These are phyloP conservation scores for Serrognathus titanus DNA, from an alignment of 2,888 invertebrate species.

Conservation along the genomic window DNA sequence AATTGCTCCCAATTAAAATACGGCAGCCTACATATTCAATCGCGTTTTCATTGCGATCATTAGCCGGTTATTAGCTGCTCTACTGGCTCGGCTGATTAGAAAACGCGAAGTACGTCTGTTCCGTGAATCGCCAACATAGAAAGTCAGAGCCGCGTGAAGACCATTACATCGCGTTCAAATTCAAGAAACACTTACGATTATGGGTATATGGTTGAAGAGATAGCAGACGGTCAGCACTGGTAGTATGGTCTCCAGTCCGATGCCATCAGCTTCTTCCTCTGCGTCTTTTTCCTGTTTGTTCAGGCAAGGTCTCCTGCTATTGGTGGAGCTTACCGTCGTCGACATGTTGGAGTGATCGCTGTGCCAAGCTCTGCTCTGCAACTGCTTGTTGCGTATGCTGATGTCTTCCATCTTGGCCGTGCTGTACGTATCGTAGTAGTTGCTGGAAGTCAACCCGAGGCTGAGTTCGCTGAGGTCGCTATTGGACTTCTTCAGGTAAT, in stretches of 20 bases:
- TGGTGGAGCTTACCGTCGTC: slow-evolving; percentile 55
- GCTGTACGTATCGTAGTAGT: slow-evolving; percentile 44
- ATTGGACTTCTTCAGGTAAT: slow-evolving; percentile 46
- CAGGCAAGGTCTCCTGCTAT: slow-evolving; percentile 52
- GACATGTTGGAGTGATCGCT: slow-evolving; percentile 52
- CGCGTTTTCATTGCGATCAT: neutral
- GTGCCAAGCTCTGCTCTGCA: slow-evolving; percentile 32
- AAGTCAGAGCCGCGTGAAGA: too few relatives aligned
- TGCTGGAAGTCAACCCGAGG: slow-evolving; percentile 32
- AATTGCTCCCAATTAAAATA: too few relatives aligned
- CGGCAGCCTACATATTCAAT: neutral
- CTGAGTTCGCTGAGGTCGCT: slow-evolving; percentile 47
- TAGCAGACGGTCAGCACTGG: slow-evolving; percentile 57
- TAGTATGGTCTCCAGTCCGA: slow-evolving; percentile 49
- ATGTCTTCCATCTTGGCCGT: slow-evolving; percentile 21
- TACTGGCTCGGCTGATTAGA: neutral
- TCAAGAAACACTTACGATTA: slow-evolving; percentile 53
- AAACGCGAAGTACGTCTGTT: neutral
- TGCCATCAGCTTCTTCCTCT: slow-evolving; percentile 42
- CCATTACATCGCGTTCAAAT: neutral
- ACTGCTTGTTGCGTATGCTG: slow-evolving; percentile 5
- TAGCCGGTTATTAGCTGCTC: neutral
- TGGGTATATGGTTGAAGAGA: slow-evolving; percentile 57
- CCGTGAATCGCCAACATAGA: too few relatives aligned
- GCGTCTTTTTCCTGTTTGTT: slow-evolving; percentile 30